Evolutionary conservation across 2,113 vertebrate genomes (phyloP).

Genomic region (Archilochus colubris): DNA sequence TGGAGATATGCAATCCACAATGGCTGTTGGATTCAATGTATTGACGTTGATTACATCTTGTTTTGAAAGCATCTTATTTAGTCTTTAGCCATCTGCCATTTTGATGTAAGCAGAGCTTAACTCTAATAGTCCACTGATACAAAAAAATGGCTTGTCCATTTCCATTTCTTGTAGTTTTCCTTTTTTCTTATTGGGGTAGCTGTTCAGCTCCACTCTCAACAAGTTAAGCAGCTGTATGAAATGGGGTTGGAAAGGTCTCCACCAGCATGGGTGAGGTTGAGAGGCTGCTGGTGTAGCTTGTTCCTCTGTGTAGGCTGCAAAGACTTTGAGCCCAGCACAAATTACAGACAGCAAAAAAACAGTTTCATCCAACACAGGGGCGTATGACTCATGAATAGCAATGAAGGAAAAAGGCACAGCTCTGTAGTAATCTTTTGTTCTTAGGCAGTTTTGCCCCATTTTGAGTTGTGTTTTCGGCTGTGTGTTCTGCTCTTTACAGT

Average conservation of each 20-base stretch:
- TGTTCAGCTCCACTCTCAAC: not conserved
- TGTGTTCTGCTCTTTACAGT: too few relatives aligned
- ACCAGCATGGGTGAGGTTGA: not conserved
- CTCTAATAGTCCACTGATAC: not conserved
- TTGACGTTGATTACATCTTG: not conserved
- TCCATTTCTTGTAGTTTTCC: not conserved
- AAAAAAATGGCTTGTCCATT: not conserved
- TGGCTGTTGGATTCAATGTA: not conserved
- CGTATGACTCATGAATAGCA: not conserved
- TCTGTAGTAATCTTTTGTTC: not conserved
- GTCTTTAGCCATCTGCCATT: not conserved
- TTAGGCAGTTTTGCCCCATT: not conserved
- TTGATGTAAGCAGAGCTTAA: not conserved
- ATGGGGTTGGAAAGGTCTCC: not conserved
- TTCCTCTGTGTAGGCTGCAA: not conserved
- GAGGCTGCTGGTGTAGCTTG: not conserved
- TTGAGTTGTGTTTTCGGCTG: not conserved
- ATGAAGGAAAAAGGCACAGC: not conserved
- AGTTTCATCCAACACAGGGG: not conserved
- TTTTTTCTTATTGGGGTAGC: not conserved
- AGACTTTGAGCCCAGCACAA: not conserved
- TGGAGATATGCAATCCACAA: not conserved
- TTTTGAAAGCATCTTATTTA: not conserved
- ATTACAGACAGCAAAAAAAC: not conserved
- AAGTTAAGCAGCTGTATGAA: not conserved